These are phyloP conservation scores for Hofmannophila pseudospretella DNA, from an alignment of 2,888 invertebrate genomes.

Conservation along the genomic window DNA sequence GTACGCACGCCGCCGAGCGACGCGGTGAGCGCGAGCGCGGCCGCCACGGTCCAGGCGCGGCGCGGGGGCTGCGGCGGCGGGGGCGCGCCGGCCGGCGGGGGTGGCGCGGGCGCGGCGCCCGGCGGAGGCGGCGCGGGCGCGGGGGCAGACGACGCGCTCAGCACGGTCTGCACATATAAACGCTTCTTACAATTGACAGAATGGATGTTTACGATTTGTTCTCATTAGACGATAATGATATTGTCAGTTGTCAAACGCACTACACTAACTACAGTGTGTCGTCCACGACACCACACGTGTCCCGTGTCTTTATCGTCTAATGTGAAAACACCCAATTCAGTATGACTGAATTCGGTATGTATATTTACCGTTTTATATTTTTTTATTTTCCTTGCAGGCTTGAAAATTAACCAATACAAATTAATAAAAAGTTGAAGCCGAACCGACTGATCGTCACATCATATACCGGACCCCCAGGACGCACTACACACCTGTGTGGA, in stretches of 20 bases:
- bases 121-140: constrained; percentile 7
- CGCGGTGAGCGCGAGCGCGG: constrained; percentile 50
- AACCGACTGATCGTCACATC: background rate
- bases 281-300: too few species aligned
- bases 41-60: constrained; percentile 44
- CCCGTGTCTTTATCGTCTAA: too few species aligned
- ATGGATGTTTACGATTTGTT: too few species aligned
- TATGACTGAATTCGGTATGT: too few species aligned
- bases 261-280: too few species aligned
- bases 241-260: too few species aligned
- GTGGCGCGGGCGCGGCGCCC: constrained; percentile 14
- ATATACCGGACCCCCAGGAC: too few species aligned
- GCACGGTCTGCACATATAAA: constrained; percentile 9
- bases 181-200: too few species aligned
- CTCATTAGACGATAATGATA: too few species aligned
- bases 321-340: too few species aligned
- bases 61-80: constrained; percentile 30
- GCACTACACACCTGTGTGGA: too few species aligned
- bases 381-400: constrained; percentile 54
- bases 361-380: constrained; percentile 51
- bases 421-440: background rate
- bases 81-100: constrained; percentile 27
- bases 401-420: too few species aligned
- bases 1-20: constrained; percentile 53
- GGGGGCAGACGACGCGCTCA: constrained; percentile 5